Evolutionary conservation across 2,797 vertebrate genomes (phyloP).

Genomic region (Chaetodon trifasciatus): DNA sequence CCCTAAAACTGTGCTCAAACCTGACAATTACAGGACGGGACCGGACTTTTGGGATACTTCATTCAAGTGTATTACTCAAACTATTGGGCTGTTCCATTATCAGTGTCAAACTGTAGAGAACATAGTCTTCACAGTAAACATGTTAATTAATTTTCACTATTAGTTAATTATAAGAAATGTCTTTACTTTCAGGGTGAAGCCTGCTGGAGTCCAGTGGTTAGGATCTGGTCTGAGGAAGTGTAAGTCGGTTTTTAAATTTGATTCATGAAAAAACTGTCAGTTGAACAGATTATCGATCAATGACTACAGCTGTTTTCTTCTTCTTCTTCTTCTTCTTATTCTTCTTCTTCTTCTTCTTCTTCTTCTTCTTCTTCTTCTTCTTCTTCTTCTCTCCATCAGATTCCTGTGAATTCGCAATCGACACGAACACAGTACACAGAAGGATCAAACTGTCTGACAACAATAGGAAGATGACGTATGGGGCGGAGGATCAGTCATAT

Average conservation of each 20-base stretch:
- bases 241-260: background rate
- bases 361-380: too few relatives aligned
- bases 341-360: too few relatives aligned
- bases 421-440: background rate
- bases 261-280: background rate
- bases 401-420: background rate
- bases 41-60: too few relatives aligned
- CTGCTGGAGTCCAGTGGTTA: background rate
- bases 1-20: too few relatives aligned
- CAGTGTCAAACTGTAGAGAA: too few relatives aligned
- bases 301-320: background rate
- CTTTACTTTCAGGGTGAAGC: background rate
- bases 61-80: too few relatives aligned
- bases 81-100: too few relatives aligned
- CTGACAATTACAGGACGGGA: too few relatives aligned
- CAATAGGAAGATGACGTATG: background rate
- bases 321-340: background rate
- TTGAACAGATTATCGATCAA: background rate
- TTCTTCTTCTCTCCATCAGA: background rate
- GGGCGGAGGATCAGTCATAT: background rate
- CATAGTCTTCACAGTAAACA: too few relatives aligned
- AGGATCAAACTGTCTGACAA: conserved; percentile 7
- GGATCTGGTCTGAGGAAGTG: background rate
- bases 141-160: too few relatives aligned
- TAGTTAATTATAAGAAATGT: too few relatives aligned